These are phyloP conservation scores for fruit fly (Drosophila melanogaster) DNA, from an alignment of 1,140 invertebrate species.

Conservation along the genomic window DNA sequence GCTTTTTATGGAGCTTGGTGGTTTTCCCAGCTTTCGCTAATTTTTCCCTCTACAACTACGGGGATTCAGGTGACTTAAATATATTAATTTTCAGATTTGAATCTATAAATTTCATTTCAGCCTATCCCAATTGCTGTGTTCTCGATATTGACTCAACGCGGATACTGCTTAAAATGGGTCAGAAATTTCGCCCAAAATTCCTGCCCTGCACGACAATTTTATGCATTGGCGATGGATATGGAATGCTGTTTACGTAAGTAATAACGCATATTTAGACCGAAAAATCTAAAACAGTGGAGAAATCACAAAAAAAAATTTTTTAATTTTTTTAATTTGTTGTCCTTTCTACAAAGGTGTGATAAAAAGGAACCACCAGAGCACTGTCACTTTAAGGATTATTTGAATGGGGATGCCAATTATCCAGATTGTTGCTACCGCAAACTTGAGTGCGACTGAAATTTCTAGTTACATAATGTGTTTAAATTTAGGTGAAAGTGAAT, in stretches of 20 bases:
- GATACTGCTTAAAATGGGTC: too few relatives aligned
- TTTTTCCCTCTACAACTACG: constrained; percentile 33
- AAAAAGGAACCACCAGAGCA: constrained; percentile 2
- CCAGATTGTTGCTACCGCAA: neutral
- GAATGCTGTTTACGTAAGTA: constrained; percentile 47
- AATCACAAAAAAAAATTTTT: too few relatives aligned
- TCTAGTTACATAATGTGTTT: neutral
- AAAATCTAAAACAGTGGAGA: too few relatives aligned
- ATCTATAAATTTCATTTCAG: constrained; percentile 5
- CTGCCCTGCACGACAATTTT: constrained; percentile 34
- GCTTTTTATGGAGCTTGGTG: constrained; percentile 1
- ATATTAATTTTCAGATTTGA: too few relatives aligned
- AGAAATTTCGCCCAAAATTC: constrained; percentile 13
- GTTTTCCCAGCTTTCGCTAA: neutral
- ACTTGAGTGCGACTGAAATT: constrained; percentile 41
- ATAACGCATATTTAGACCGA: too few relatives aligned
- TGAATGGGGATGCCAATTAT: constrained; percentile 20
- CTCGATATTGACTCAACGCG: too few relatives aligned
- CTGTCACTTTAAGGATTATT: constrained; percentile 27
- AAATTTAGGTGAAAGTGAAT: neutral
- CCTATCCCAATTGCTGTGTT: constrained; percentile 52
- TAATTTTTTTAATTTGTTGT: too few relatives aligned
- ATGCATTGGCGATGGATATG: constrained; percentile 56
- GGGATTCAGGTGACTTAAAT: constrained; percentile 26
- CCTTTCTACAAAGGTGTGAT: constrained; percentile 31